Base-by-base conservation (phyloP, 2,888 invertebrate species). In the Endomychus coccineus region DNA sequence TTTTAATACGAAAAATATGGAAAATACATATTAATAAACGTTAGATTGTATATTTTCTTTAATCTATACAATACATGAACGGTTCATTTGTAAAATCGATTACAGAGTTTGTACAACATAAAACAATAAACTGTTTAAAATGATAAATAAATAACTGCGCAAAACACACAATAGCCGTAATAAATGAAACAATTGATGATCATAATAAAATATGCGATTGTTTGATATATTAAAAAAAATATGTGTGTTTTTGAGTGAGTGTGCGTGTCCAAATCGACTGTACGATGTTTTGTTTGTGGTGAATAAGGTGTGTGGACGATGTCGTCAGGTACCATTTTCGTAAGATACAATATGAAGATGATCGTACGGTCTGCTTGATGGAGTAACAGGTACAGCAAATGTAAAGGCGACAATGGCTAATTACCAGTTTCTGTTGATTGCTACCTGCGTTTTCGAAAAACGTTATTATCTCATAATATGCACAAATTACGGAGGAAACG, bases 401-500 rank as follows among this genome's bases (percentile, higher is more conserved):
- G 62, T 62, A 59, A 66, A 65, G 65, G 65, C 66, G 64, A 64
- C 64, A 63, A 62, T 63, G 65, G 64, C 60, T 66, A 64, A 50
- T 59, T 56, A 53, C 57, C 60, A 55, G 43, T 43, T 48, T 54
- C 51, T 53, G 55, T 57, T 55, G 50, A 58, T 61, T 61, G 64
- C 64, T 64, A 64, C 64, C 64, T 65, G n/a, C n/a, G n/a, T n/a
- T n/a, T n/a, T n/a, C n/a, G n/a, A n/a, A n/a, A n/a, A n/a, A n/a
- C n/a, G n/a, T n/a, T n/a, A n/a, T n/a, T n/a, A n/a, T n/a, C n/a
- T n/a, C n/a, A n/a, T n/a, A n/a, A n/a, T n/a, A n/a, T n/a, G n/a
- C n/a, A n/a, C n/a, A n/a, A n/a, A n/a, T n/a, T n/a, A n/a, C n/a
- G n/a, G n/a, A n/a, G n/a, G n/a, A n/a, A n/a, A n/a, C n/a, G n/a